A percentile compares a stretch with the other conserved stretches of the same genome.
These are phyloP conservation scores for Drosophila parvula DNA, from an alignment of 1,140 invertebrate species.

Conservation along the genomic window DNA sequence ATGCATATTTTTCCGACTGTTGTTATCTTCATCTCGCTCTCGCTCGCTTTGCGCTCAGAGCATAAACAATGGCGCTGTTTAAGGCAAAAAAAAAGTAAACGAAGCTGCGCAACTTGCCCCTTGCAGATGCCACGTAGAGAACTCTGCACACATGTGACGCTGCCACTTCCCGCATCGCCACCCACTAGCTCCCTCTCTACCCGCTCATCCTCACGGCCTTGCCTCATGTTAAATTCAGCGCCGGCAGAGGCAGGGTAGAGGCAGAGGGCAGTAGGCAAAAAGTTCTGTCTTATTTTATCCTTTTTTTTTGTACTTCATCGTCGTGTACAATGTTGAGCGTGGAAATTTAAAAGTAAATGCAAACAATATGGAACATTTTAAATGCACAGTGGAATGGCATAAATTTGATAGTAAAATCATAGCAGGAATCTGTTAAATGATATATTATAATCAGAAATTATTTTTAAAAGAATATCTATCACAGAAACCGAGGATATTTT, in stretches of 20 bases:
- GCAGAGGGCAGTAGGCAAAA: constrained; percentile 60
- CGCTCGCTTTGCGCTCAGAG: constrained; percentile 4
- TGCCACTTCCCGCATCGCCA: constrained; percentile 6
- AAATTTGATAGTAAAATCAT: not conserved
- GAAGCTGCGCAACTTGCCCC: constrained; percentile 15
- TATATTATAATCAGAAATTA: no score
- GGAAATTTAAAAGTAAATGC: constrained; percentile 74
- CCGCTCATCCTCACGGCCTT: constrained; percentile 18
- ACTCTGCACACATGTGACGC: constrained; percentile 62
- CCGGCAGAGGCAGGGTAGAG: not conserved
- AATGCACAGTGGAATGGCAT: constrained; percentile 56
- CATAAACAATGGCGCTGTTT: constrained; percentile 68
- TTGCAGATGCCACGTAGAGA: constrained; percentile 26
- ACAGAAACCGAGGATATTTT: not conserved
- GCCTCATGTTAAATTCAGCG: constrained; percentile 65
- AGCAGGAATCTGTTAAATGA: not conserved
- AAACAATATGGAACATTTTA: constrained; percentile 74
- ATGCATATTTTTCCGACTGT: not conserved
- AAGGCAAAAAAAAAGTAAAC: constrained; percentile 60
- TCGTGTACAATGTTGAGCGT: constrained; percentile 49
- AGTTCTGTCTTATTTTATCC: constrained; percentile 34
- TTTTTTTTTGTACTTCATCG: constrained; percentile 42
- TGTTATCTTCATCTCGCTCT: constrained; percentile 3
- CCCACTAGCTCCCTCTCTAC: constrained; percentile 6
- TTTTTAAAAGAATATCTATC: no score